Evolutionary conservation across 2,888 invertebrate genomes (phyloP).

Genomic region (Uropetala carovei): DNA sequence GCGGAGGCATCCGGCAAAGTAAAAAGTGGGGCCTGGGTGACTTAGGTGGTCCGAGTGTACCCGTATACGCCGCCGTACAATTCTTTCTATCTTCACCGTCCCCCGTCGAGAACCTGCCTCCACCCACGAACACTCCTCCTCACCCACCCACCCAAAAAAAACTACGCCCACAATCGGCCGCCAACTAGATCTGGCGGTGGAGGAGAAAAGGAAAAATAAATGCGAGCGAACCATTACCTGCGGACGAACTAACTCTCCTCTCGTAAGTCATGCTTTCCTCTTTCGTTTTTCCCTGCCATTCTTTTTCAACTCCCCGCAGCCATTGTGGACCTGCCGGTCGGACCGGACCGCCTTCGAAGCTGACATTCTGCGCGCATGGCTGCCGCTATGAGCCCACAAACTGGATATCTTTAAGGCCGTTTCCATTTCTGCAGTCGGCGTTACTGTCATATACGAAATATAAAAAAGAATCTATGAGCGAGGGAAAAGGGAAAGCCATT

Average conservation of each 20-base stretch:
- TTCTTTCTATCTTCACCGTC: background rate
- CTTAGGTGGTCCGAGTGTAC: background rate
- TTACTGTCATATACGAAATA: conserved; percentile 3
- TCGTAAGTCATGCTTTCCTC: background rate
- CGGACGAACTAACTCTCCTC: background rate
- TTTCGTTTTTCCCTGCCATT: background rate
- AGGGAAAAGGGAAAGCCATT: background rate
- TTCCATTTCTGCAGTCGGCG: conserved; percentile 1
- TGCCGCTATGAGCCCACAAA: conserved; percentile 7
- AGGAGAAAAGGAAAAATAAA: conserved; percentile 7
- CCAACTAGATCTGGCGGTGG: background rate
- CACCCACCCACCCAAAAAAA: background rate
- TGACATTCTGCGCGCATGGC: background rate
- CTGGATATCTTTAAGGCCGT: conserved; percentile 37
- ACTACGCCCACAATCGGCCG: background rate
- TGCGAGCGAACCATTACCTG: background rate
- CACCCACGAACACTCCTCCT: background rate
- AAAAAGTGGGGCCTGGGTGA: background rate
- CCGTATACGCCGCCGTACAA: background rate
- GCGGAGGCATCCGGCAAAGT: background rate
- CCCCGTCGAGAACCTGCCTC: background rate
- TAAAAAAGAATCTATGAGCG: background rate
- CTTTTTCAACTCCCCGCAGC: background rate
- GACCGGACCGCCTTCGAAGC: background rate
- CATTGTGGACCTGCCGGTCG: background rate